Evolutionary conservation across 1,140 invertebrate species (phyloP), one percentile per base, ranked within the genome.

Genomic region (Acromyrmex echinatior): DNA sequence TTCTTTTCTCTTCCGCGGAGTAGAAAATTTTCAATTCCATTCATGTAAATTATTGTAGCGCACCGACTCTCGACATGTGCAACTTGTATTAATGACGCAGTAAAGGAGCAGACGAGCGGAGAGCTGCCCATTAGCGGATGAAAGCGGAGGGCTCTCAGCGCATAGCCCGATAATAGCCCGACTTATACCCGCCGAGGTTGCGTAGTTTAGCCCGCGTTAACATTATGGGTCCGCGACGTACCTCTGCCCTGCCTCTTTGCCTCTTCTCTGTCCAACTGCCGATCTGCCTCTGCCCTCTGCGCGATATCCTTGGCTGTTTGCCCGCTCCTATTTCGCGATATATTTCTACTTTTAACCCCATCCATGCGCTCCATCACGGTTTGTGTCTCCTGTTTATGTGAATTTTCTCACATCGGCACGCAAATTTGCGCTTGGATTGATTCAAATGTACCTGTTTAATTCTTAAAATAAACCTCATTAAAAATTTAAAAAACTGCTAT

Each of bases 31-130:
- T 95, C 95, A 95, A 95, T 95, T 95, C 93, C 94, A 95, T 95
- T 95, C 95, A 95, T 94, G 94, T 94, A 95, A 95, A 95, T 95
- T 95, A 95, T 95, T 95, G 95, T 95, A 95, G 95, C 95, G 95
- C 93, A 94, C 93, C 88, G 92, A 92, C 93, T 95, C 94, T 95
- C 94, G 94, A 95, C 94, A 95, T 95, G 93, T 95, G 95, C 93
- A 95, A 95, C 95, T 95, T 95, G 95, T 94, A 95, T 95, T 95
- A 95, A 95, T 94, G 94, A 95, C 93, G 93, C 92, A 94, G 92
- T 94, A 94, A 95, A 94, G 93, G 93, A 95, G 93, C 92, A 95
- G 94, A 93, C 92, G 90, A 87, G 89, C 92, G 93, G 92, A 94
- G 93, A 94, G 92, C 92, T 94, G 93, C 92, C 95, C 95, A 95